A percentile compares a stretch with the other conserved stretches of the same genome.
These are phyloP conservation scores for Loxodonta africana DNA, from an alignment of 2,113 vertebrate genomes.

Conservation along the genomic window DNA sequence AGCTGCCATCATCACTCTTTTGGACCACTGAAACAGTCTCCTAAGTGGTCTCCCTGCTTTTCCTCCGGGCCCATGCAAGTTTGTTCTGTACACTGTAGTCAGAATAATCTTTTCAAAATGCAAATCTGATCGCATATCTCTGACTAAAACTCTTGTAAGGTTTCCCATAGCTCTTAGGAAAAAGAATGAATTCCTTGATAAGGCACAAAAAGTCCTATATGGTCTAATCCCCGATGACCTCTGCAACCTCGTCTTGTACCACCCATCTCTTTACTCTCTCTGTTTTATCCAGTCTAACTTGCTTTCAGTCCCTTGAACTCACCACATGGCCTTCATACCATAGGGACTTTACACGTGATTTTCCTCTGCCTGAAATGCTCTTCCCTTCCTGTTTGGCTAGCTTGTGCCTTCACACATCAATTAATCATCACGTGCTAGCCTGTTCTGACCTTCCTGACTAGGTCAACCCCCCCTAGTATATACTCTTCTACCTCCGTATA, in stretches of 20 bases:
- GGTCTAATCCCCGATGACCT: background rate
- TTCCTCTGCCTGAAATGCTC: background rate
- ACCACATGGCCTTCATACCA: background rate
- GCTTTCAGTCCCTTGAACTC: background rate
- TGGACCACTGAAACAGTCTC: background rate
- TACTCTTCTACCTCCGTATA: background rate
- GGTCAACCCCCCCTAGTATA: background rate
- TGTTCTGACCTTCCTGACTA: background rate
- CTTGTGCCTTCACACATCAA: background rate
- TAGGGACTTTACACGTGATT: background rate
- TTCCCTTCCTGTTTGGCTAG: background rate
- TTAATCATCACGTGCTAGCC: background rate
- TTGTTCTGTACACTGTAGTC: background rate
- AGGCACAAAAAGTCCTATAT: background rate
- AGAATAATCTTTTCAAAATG: slow-evolving; percentile 8
- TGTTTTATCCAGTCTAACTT: background rate
- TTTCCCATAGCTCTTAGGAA: background rate
- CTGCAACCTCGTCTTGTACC: background rate
- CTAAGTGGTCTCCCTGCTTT: background rate
- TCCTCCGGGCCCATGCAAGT: background rate
- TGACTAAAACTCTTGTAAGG: slow-evolving; percentile 1
- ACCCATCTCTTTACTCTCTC: background rate
- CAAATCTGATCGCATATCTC: background rate
- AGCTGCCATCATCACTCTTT: background rate
- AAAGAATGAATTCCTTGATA: background rate